Percentiles rank a stretch among this genome's conserved stretches.
phyloP scores from a whole-genome alignment of 2,888 invertebrate species.

The Torymus texanus region DNA sequence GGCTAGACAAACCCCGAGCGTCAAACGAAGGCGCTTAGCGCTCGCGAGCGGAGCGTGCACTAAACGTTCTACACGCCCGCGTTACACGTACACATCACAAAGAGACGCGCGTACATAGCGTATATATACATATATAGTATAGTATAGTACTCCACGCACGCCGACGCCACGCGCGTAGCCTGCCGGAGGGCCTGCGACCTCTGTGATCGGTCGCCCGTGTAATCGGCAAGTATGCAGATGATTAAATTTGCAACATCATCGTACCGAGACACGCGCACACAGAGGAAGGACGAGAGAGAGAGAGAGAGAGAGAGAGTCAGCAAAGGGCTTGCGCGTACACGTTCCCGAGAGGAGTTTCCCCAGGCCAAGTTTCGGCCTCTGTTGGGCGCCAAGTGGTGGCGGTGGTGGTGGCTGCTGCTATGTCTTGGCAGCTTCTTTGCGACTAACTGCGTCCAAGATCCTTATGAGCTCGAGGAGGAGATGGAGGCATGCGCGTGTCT shows the following conservation, averaged over 20 bases:
- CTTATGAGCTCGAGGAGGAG: too few relatives aligned
- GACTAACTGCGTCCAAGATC: background rate
- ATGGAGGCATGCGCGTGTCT: background rate
- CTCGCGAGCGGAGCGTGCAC: background rate
- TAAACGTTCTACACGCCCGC: conserved; percentile 1
- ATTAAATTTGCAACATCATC: conserved; percentile 76
- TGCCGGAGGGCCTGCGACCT: conserved; percentile 60
- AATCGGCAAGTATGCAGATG: conserved; percentile 76
- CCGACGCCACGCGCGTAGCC: conserved; percentile 59
- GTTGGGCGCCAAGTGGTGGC: conserved; percentile 22
- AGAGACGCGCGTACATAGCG: conserved; percentile 16
- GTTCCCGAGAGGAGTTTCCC: conserved; percentile 2
- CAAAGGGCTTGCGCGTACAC: background rate
- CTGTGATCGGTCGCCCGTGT: conserved; percentile 75
- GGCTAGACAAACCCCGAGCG: conserved; percentile 29
- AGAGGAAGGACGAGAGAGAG: conserved; percentile 24
- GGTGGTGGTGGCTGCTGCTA: conserved; percentile 15
- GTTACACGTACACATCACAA: background rate
- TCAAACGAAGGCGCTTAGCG: conserved; percentile 36
- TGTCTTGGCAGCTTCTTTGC: background rate
- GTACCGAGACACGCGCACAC: conserved; percentile 42
- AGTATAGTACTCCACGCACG: background rate
- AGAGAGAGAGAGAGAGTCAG: background rate
- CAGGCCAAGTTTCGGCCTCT: conserved; percentile 10
- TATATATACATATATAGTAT: background rate